Conservation (phyloP, 2,888 invertebrate genomes). For the Cordilura impudica region DNA sequence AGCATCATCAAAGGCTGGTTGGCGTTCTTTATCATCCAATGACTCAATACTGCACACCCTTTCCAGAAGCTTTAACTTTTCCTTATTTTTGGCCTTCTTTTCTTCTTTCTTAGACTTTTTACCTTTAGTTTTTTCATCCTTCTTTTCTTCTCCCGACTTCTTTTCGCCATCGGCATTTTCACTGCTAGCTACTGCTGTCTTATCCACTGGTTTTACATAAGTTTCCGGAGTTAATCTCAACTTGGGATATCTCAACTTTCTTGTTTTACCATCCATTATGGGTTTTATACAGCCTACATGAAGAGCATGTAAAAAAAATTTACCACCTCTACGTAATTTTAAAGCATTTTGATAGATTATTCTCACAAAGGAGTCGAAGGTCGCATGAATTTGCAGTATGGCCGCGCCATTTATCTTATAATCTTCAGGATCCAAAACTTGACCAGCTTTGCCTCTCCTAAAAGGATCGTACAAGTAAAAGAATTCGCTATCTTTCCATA, state of each 20-base stretch:
- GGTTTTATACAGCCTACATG: slow-evolving; percentile 76
- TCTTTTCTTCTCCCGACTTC: neutral
- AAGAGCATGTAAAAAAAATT: slow-evolving; percentile 80
- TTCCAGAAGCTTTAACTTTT: slow-evolving; percentile 44
- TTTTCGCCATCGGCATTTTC: slow-evolving; percentile 5
- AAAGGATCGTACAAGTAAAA: slow-evolving; percentile 84
- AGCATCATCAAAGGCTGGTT: slow-evolving; percentile 65
- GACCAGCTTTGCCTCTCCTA: slow-evolving; percentile 81
- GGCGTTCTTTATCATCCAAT: slow-evolving; percentile 69
- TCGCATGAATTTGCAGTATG: slow-evolving; percentile 82
- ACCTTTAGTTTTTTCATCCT: neutral
- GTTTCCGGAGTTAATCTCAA: slow-evolving; percentile 69
- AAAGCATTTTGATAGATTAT: slow-evolving; percentile 79
- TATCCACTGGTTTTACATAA: slow-evolving; percentile 63
- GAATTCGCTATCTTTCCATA: slow-evolving; percentile 83
- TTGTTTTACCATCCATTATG: slow-evolving; percentile 66
- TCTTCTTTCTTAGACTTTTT: slow-evolving; percentile 50
- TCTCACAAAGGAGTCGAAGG: slow-evolving; percentile 80
- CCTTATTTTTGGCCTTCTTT: slow-evolving; percentile 44
- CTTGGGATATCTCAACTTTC: slow-evolving; percentile 68
- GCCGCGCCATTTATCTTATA: slow-evolving; percentile 78
- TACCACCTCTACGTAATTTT: slow-evolving; percentile 72
- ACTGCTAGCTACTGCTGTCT: neutral
- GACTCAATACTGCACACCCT: slow-evolving; percentile 72
- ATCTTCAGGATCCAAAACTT: slow-evolving; percentile 78